A percentile compares a stretch with the other conserved stretches of the same genome.
These are phyloP conservation scores for Sciurus niger DNA, from an alignment of 2,113 vertebrate species.

Conservation along the genomic window DNA sequence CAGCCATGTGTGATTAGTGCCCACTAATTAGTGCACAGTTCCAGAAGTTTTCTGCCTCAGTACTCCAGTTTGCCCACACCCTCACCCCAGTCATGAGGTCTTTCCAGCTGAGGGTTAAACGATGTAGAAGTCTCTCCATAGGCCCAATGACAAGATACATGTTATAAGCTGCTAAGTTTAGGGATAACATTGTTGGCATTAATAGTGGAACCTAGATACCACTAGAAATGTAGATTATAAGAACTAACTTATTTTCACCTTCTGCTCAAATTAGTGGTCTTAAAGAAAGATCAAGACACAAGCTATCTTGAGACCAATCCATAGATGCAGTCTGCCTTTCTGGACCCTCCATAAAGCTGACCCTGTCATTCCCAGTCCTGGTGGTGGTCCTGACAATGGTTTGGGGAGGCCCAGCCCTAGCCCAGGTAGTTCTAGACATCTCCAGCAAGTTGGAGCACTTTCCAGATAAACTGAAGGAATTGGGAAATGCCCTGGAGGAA, in stretches of 20 bases:
- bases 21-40: neutral
- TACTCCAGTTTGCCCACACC: neutral
- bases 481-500: neutral
- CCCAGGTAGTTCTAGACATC: neutral
- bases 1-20: neutral
- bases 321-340: neutral
- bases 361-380: neutral
- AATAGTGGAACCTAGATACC: neutral
- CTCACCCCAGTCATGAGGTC: neutral
- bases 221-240: neutral
- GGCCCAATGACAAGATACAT: neutral
- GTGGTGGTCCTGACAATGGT: neutral
- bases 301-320: neutral
- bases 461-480: neutral
- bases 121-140: neutral
- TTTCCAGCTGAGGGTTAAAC: neutral
- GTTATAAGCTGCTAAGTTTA: neutral
- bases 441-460: neutral
- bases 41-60: neutral
- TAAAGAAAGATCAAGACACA: neutral
- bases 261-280: constrained; percentile 9
- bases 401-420: neutral
- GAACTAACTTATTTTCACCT: neutral
- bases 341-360: neutral
- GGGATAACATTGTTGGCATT: neutral